Percentiles rank a stretch among this genome's conserved stretches.
phyloP scores from a whole-genome alignment of 2,113 vertebrate species.

The Coregonus clupeaformis region DNA sequence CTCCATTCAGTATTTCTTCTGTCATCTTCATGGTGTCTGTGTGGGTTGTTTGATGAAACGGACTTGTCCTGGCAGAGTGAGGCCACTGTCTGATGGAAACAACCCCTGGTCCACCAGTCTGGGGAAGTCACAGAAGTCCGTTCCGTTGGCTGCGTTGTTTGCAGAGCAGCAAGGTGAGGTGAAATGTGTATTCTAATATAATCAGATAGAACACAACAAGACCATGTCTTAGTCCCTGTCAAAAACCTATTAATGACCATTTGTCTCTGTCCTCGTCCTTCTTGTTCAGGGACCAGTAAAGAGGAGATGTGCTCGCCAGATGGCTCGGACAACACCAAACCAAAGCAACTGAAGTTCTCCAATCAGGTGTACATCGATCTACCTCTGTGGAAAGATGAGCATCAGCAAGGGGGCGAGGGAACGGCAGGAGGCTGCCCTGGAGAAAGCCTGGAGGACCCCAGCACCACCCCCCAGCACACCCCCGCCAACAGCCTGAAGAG shows the following conservation, averaged over 20 bases:
- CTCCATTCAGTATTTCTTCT: neutral
- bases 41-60: neutral
- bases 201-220: too few species aligned
- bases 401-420: constrained; percentile 61
- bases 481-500: constrained; percentile 83
- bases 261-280: constrained; percentile 6
- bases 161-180: constrained; percentile 87
- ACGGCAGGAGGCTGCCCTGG: constrained; percentile 39
- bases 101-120: constrained; percentile 93
- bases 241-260: neutral
- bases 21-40: neutral
- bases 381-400: constrained; percentile 90
- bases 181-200: too few species aligned
- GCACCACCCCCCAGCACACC: constrained; percentile 81
- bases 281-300: constrained; percentile 65
- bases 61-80: constrained; percentile 72
- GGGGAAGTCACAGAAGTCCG: constrained; percentile 86
- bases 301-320: constrained; percentile 75
- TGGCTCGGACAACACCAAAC: constrained; percentile 79
- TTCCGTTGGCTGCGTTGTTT: constrained; percentile 87
- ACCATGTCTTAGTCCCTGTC: neutral
- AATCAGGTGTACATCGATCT: constrained; percentile 87
- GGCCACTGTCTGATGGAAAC: constrained; percentile 92
- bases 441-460: constrained; percentile 77
- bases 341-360: constrained; percentile 87